Evolutionary conservation across 2,113 vertebrate species (phyloP).

Genomic region (Saccopteryx leptura): DNA sequence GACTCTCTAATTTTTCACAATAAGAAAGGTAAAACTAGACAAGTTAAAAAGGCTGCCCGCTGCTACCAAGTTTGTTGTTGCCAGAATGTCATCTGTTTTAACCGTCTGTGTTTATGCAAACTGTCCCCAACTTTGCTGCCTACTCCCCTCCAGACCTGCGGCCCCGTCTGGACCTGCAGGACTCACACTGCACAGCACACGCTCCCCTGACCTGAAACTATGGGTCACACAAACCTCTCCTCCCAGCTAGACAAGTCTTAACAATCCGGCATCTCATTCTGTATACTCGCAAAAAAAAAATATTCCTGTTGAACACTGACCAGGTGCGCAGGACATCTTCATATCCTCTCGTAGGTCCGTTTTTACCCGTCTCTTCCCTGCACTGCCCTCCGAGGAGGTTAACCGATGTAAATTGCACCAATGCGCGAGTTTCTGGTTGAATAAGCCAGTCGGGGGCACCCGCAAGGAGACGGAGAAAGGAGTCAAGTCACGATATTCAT

Average conservation of each 20-base stretch:
- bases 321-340: neutral
- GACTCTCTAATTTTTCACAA: slow-evolving; percentile 18
- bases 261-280: neutral
- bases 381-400: neutral
- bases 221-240: neutral
- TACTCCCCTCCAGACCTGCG: neutral
- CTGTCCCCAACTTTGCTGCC: neutral
- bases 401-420: neutral
- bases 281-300: neutral
- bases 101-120: neutral
- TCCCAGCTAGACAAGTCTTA: neutral
- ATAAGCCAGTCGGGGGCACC: neutral
- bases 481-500: neutral
- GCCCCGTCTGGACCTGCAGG: neutral
- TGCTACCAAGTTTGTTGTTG: neutral
- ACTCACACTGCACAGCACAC: neutral
- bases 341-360: neutral
- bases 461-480: neutral
- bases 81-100: neutral
- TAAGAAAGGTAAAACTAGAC: neutral
- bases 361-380: neutral
- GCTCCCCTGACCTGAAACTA: neutral
- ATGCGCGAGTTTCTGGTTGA: neutral
- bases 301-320: neutral
- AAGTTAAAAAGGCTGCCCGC: neutral